phyloP scores from a whole-genome alignment of 2,888 invertebrate genomes.

The Gari tellinella region DNA sequence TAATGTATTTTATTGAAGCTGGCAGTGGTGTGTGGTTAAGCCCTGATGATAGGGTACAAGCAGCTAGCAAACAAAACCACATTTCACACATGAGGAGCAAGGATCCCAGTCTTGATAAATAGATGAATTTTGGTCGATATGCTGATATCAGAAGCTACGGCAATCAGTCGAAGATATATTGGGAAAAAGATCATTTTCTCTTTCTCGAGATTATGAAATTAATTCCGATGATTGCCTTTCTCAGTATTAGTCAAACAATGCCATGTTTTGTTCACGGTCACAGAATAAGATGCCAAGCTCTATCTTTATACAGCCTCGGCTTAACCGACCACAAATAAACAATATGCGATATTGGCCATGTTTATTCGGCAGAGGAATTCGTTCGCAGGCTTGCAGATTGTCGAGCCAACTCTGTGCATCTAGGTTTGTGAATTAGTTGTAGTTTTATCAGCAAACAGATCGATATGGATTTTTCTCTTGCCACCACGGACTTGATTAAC shows the following conservation, averaged over 20 bases:
- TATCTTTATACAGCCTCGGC: conserved; percentile 41
- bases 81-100: conserved; percentile 23
- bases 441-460: conserved; percentile 53
- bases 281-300: conserved; percentile 41
- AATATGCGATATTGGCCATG: conserved; percentile 53
- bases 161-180: conserved; percentile 58
- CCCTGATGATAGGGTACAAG: too few relatives aligned
- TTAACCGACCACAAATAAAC: conserved; percentile 60
- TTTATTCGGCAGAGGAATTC: conserved; percentile 54
- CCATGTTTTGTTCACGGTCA: conserved; percentile 49
- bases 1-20: too few relatives aligned
- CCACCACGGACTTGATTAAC: conserved; percentile 57
- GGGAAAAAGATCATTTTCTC: conserved; percentile 61
- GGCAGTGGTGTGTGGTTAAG: too few relatives aligned
- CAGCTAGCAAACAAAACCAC: conserved; percentile 22
- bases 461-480: conserved; percentile 61
- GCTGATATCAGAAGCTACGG: conserved; percentile 47
- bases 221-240: conserved; percentile 60
- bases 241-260: conserved; percentile 59
- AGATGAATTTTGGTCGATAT: conserved; percentile 46
- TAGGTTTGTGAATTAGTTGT: conserved; percentile 55
- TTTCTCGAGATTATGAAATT: conserved; percentile 62
- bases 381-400: conserved; percentile 45
- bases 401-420: conserved; percentile 41
- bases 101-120: conserved; percentile 38